Conservation (phyloP, 2,888 invertebrate species). For the Noctua janthe region DNA sequence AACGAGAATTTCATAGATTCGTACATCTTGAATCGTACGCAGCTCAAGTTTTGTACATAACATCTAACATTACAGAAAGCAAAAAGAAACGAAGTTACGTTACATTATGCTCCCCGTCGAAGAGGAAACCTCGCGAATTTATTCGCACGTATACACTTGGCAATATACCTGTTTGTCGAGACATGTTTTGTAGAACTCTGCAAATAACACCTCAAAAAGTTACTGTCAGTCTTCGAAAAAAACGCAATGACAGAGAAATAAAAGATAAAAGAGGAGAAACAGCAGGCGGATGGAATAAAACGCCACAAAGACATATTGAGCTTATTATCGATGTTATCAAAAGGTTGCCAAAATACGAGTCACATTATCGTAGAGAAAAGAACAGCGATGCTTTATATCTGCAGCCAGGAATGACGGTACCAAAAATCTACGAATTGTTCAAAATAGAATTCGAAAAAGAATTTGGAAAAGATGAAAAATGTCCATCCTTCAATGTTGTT, state of each 20-base stretch:
- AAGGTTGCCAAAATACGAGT: too few relatives aligned
- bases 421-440: too few relatives aligned
- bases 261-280: constrained; percentile 37
- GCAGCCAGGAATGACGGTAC: too few relatives aligned
- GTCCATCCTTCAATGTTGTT: too few relatives aligned
- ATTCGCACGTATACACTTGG: constrained; percentile 25
- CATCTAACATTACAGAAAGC: constrained; percentile 32
- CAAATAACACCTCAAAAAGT: constrained; percentile 35
- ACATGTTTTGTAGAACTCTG: constrained; percentile 36
- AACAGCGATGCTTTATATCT: too few relatives aligned
- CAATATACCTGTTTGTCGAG: constrained; percentile 34
- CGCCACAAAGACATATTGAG: constrained; percentile 33
- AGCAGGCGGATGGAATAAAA: constrained; percentile 39
- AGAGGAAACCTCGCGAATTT: constrained; percentile 39
- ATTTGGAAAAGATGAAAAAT: too few relatives aligned
- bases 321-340: constrained; percentile 3
- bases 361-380: too few relatives aligned
- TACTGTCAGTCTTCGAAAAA: constrained; percentile 37
- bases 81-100: constrained; percentile 34
- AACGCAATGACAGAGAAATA: constrained; percentile 33
- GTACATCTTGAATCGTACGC: constrained; percentile 41
- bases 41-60: constrained; percentile 40
- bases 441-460: too few relatives aligned
- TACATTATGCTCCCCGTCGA: constrained; percentile 34
- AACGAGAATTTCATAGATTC: constrained; percentile 45